A percentile compares a stretch with the other conserved stretches of the same genome.
Conservation (phyloP, 2,113 vertebrate species). For the Polypterus bichir region DNA sequence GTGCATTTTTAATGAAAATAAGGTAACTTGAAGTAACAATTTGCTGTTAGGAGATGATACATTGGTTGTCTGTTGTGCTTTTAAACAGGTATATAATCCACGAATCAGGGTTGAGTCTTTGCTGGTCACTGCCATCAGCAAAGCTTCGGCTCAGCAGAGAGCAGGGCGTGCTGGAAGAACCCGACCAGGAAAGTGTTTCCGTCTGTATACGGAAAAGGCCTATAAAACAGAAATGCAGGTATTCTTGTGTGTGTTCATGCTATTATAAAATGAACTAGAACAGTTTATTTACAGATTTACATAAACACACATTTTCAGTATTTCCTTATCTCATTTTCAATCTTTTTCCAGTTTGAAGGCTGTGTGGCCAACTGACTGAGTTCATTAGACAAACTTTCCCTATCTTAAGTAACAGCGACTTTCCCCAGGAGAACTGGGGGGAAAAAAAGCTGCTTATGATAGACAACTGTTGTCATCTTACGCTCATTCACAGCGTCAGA, state of each 20-base stretch:
- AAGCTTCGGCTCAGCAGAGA: conserved; percentile 95
- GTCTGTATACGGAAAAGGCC: conserved; percentile 91
- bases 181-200: conserved; percentile 85
- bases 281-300: neutral
- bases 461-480: too few species aligned
- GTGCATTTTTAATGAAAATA: too few species aligned
- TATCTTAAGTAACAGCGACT: too few species aligned
- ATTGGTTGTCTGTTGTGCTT: too few species aligned
- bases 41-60: too few species aligned
- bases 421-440: too few species aligned
- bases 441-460: too few species aligned
- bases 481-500: neutral
- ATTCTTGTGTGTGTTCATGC: neutral
- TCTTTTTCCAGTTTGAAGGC: too few species aligned
- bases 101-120: conserved; percentile 93
- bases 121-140: conserved; percentile 92
- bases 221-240: conserved; percentile 99
- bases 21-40: too few species aligned
- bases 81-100: conserved; percentile 86
- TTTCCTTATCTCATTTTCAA: neutral
- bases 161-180: conserved; percentile 93
- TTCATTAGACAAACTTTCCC: too few species aligned
- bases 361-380: too few species aligned
- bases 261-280: neutral
- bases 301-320: neutral